Evolutionary conservation across 2,888 invertebrate species (phyloP), one percentile per base, ranked within the genome.

Genomic region (Synanthedon andrenaeformis): DNA sequence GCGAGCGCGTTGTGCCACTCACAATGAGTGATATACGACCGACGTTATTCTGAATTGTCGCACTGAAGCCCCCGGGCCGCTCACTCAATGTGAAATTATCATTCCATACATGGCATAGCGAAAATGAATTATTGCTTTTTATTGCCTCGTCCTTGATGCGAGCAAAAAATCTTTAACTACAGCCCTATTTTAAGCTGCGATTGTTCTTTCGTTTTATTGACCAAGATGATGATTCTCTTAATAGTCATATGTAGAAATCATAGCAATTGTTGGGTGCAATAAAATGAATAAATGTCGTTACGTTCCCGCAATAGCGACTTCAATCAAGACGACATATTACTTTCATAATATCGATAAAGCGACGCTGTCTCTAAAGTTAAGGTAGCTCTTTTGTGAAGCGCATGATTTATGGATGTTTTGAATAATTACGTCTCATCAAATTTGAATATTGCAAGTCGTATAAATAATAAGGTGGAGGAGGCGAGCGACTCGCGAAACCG

Each of bases 21-120:
- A 85, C 85, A 83, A 83, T 84, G 85, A 85, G 80, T 85, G 86
- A 86, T 87, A 86, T 86, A 87, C 82, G 84, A 80, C 75, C 78
- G 82, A 79, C 76, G 76, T 80, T 76, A 79, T 79, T 81, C 76
- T 72, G 76, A 85, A 85, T 84, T 84, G 85, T 84, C 84, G 79
- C 77, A 70, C 65, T 59, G 72, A 67, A 69, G 70, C 66, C 76
- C 35, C 76, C 70, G 71, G 70, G 67, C 69, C 66, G 70, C 65
- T 63, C 65, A 65, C 72, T 82, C 79, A 80, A 83, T 82, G 79
- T 76, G 76, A 79, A 85, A 87, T 87, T 80, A 87, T 85, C 84
- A 82, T 78, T 35, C 82, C 81, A 77, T 82, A 80, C 80, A 77
- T 72, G 77, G 85, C 84, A 84, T 82, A 83, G 80, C 85, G 81